These are phyloP conservation scores for Nineta flava DNA, from an alignment of 2,888 invertebrate genomes.

Conservation along the genomic window DNA sequence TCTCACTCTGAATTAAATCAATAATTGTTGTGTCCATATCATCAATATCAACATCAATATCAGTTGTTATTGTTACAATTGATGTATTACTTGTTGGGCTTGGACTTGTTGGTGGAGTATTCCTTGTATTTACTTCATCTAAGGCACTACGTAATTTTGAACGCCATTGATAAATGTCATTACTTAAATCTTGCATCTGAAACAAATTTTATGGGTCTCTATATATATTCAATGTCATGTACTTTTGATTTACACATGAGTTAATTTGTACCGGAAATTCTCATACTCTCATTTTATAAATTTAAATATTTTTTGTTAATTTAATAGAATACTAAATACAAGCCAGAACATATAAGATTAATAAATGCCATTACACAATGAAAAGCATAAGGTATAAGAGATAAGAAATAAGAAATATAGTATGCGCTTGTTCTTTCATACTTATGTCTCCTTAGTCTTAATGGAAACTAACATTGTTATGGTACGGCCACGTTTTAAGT, in stretches of 20 bases:
- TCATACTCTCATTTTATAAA: no score
- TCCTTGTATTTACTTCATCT: conserved; percentile 42
- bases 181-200: conserved; percentile 45
- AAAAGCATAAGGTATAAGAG: no score
- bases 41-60: conserved; percentile 25
- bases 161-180: conserved; percentile 40
- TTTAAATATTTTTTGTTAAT: no score
- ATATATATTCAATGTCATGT: conserved; percentile 14
- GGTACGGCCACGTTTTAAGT: no score
- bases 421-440: no score
- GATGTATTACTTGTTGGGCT: conserved; percentile 29
- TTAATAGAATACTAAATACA: no score
- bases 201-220: conserved; percentile 10
- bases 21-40: conserved; percentile 28
- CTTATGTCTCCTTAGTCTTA: no score
- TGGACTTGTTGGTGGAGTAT: conserved; percentile 46
- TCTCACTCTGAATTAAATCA: conserved; percentile 39
- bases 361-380: background rate
- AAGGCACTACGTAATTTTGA: conserved; percentile 38
- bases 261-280: no score
- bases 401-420: no score
- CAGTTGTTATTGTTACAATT: conserved; percentile 15
- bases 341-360: no score
- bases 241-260: no score
- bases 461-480: no score